Percentiles rank a stretch among this genome's conserved stretches.
These are phyloP conservation scores for Hypercompe scribonia DNA, from an alignment of 2,888 invertebrate genomes.

Conservation along the genomic window DNA sequence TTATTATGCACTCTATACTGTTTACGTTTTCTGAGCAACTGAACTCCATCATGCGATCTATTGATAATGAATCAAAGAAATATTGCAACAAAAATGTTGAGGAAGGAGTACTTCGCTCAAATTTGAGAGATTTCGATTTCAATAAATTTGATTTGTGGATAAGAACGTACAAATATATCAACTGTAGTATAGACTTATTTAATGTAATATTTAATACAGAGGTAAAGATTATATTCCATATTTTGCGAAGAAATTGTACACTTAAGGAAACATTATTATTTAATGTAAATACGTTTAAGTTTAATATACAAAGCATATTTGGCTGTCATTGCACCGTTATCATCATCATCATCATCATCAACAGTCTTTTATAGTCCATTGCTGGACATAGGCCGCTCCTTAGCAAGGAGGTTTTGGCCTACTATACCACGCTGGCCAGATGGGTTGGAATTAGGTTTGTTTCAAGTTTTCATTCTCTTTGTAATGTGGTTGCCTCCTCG, in stretches of 20 bases:
- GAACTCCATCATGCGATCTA: constrained; percentile 43
- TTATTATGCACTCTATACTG: constrained; percentile 47
- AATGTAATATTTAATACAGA: constrained; percentile 55
- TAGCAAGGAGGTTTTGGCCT: too few relatives aligned
- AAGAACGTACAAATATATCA: constrained; percentile 51
- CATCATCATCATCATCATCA: too few relatives aligned
- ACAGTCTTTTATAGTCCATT: too few relatives aligned
- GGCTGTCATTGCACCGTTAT: too few relatives aligned
- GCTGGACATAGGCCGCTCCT: too few relatives aligned
- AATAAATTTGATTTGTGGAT: constrained; percentile 54
- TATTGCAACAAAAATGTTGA: neutral
- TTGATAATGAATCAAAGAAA: constrained; percentile 28
- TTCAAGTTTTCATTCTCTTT: too few relatives aligned
- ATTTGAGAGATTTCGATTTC: neutral
- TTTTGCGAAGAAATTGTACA: neutral
- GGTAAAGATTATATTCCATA: constrained; percentile 35
- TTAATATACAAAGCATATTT: too few relatives aligned
- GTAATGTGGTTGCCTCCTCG: too few relatives aligned
- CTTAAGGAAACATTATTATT: too few relatives aligned
- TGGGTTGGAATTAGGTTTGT: too few relatives aligned
- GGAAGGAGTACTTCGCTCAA: neutral
- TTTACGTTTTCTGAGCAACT: constrained; percentile 55
- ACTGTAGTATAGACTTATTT: constrained; percentile 49
- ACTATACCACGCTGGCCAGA: too few relatives aligned
- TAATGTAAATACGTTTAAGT: too few relatives aligned